Evolutionary conservation across 2,113 vertebrate genomes (phyloP), one percentile per base, ranked within the genome.

Genomic region (Heterotilapia buettikoferi): DNA sequence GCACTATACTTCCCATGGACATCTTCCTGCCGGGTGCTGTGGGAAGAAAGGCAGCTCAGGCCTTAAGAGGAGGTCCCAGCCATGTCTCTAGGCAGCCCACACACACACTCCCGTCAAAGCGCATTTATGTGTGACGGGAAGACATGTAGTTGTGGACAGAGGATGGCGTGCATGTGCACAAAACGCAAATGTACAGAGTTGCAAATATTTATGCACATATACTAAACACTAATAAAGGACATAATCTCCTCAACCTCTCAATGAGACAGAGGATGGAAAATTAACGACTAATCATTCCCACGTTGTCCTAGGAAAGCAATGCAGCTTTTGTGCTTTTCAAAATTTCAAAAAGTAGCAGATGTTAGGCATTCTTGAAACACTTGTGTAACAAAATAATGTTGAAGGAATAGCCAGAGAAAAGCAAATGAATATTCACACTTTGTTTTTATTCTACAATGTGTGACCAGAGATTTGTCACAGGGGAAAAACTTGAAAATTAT

Each of bases 261-360:
- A 59, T 52, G 56, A n/a, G 12, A 54, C 84, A 68, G 73, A 83
- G 47, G 33, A 26, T 54, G 78, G 29, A 54, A 68, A 88, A 76
- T 71, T 81, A 88, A 92, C 53, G 63, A 88, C 68, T 9, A 63
- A 89, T 89, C n/a, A 90, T 90, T 93, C 89, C 88, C 91, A 93
- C 84, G 88, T 86, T 83, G 43, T 84, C 53, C 36, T 45, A 31
- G 71, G 45, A 78, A 50, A 50, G 71, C 16, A 50, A 19, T 31
- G 45, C 26, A 78, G 53, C 82, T 43, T 86, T 84, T 87, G 43
- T 78, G 73, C 54, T 83, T 78, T 52, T 78, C 45, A 78, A 78
- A 31, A 33, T 78, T 78, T 50, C 45, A 52, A 33, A 78, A 33
- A 52, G 45, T 31, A 78, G n/a, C 45, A 50, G 43, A 52, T 78